A percentile compares a stretch with the other conserved stretches of the same genome.
phyloP scores from a whole-genome alignment of 1,140 invertebrate genomes.

The Eumeta japonica region DNA sequence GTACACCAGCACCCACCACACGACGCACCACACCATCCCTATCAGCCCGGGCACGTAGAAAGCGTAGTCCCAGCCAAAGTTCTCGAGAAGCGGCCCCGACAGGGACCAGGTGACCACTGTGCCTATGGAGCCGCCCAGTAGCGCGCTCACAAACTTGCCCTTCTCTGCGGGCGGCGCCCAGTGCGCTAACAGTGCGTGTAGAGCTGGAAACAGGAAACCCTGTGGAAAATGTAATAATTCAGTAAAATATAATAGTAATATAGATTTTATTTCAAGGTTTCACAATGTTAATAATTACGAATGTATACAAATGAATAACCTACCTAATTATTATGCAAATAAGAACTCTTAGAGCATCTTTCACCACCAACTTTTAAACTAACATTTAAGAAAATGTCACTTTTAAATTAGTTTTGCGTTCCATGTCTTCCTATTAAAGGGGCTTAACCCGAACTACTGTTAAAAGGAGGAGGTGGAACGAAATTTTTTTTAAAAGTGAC shows the following conservation, averaged over 20 bases:
- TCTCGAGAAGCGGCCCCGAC: constrained; percentile 64
- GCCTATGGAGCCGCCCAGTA: constrained; percentile 74
- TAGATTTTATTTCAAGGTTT: constrained; percentile 2
- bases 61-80: constrained; percentile 69
- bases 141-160: constrained; percentile 71
- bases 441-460: too few species aligned
- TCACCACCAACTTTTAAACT: too few species aligned
- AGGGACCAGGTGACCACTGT: constrained; percentile 74
- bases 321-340: not conserved
- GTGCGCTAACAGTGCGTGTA: constrained; percentile 71
- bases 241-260: constrained; percentile 7
- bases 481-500: too few species aligned
- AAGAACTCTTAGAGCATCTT: too few species aligned
- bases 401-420: too few species aligned
- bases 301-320: too few species aligned
- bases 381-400: too few species aligned
- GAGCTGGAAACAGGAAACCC: constrained; percentile 70
- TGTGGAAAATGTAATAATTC: constrained; percentile 22
- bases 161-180: constrained; percentile 76
- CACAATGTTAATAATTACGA: constrained; percentile 3
- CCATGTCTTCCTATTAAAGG: too few species aligned
- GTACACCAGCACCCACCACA: constrained; percentile 67
- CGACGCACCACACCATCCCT: constrained; percentile 60
- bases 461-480: too few species aligned
- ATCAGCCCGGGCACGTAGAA: constrained; percentile 69